phyloP scores from a whole-genome alignment of 1,140 invertebrate species.

The Adelges cooleyi region DNA sequence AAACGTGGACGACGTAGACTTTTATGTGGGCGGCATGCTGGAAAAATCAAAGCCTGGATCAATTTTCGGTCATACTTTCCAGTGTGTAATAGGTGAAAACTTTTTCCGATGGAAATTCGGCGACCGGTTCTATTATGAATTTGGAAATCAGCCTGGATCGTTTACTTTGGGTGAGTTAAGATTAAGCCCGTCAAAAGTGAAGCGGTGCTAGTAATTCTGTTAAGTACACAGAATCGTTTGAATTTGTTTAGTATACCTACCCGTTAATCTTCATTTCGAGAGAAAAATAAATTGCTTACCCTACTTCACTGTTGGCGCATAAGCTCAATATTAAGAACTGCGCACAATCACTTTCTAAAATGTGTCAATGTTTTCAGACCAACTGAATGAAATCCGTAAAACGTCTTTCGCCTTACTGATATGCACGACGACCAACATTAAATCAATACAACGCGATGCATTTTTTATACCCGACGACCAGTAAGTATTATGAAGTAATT shows the following conservation, averaged over 20 bases:
- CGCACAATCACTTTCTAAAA: too few relatives aligned
- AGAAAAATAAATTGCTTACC: too few relatives aligned
- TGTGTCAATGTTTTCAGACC: background rate
- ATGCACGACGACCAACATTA: background rate
- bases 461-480: background rate
- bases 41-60: conserved; percentile 66
- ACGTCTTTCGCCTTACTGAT: background rate
- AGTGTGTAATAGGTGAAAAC: conserved; percentile 78
- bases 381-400: conserved; percentile 8
- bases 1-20: conserved; percentile 73
- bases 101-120: conserved; percentile 70
- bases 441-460: background rate
- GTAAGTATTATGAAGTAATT: too few relatives aligned
- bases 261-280: too few relatives aligned
- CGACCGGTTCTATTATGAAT: conserved; percentile 74
- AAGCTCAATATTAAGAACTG: too few relatives aligned
- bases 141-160: conserved; percentile 46
- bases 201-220: too few relatives aligned
- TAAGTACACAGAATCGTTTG: too few relatives aligned
- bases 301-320: too few relatives aligned
- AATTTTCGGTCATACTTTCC: conserved; percentile 76
- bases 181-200: too few relatives aligned
- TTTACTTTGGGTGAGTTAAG: conserved; percentile 55
- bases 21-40: conserved; percentile 82
- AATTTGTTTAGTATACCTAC: too few relatives aligned